Evolutionary conservation across 2,797 vertebrate species (phyloP), one percentile per base, ranked within the genome.

Genomic region (Uromys caudimaculatus): DNA sequence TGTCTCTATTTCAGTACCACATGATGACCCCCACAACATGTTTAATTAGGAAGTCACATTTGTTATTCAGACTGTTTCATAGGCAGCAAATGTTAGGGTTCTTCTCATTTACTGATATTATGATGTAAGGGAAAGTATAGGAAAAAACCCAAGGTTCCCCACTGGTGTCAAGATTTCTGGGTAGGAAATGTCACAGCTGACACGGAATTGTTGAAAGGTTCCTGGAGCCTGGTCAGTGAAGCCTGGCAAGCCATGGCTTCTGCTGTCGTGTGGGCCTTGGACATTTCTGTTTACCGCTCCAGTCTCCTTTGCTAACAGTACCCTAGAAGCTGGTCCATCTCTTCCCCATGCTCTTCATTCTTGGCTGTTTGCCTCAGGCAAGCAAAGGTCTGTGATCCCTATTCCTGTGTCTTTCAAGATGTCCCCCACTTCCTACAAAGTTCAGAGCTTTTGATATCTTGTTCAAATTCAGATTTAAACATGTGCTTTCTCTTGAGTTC

Each of bases 31-130:
- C 62, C 29, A 92, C n/a, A 83, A 47, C 82, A 52, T 19, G 47
- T 93, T 76, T 2, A 91, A 50, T 93, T 79, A 89, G 79, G 27
- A 93, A 82, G 23, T 81, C 83, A 44, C 19, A 41, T 60, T 60
- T 91, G 44, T 78, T 73, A 50, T 88, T 90, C 44, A 88, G 60
- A 75, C 4, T 84, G 76, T 77, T 79, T 12, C 77, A 11, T 60
- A 87, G 56, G 24, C 41, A 56, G 56, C n/a, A 9, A 67, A 62
- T 56, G 0, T 87, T 90, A 82, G 9, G 2, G n/a, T 84, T n/a
- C 13, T 84, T n/a, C 13, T 56, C 95, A 81, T 35, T 81, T 73
- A 54, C 52, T 89, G 92, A 7, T 41, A 81, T 81, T 81, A 77
- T 81, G 27, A 79, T 78, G 50, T 73, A 23, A 95, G 77, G 10